Base-by-base conservation (phyloP, 2,888 invertebrate species). In the Ferdinandea cuprea region DNA sequence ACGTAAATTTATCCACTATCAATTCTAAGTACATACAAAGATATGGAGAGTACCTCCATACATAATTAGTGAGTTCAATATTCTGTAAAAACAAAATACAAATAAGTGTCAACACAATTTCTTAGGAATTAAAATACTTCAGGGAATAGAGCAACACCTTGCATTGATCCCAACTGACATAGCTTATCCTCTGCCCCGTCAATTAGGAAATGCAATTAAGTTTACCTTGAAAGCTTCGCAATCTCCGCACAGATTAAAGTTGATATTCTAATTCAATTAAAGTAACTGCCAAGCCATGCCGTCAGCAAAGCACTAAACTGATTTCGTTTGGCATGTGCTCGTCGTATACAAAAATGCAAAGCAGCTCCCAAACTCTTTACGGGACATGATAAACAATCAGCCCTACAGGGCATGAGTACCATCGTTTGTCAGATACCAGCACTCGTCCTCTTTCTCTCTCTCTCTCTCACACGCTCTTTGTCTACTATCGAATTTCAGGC, bases 201-300 rank as follows among this genome's bases (percentile, higher is more conserved):
- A 48, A 74, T 69, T 63, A 69, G 69, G 48, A 69, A 80, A 76
- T 74, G 48, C 40, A 80, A 61, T 61, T 61, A 63, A 59, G 40
- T 42, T 37, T 32, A 13, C 54, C 46, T 21, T 35, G 13, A 54
- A 35, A 19, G 17, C 42, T 46, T 54, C n/a, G 15, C 48, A 40
- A 59, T 37, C 44, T 58, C 42, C 56, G 58, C 32, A 19, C 44
- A 61, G 13, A 54, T 66, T 44, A 32, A 59, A 15, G 58, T 79
- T 46, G 30, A 73, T 79, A 54, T 73, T 61, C 66, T 74, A 63
- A 74, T 80, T 80, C 68, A 80, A 80, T 80, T 74, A 63, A 68
- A 66, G 35, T 74, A 48, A 65, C 74, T 68, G 74, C 25, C 25
- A 25, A 3, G 25, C 79, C 25, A 25, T 25, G 25, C 79, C 48